phyloP scores from a whole-genome alignment of 2,113 vertebrate genomes.

The Pterophyllum scalare region DNA sequence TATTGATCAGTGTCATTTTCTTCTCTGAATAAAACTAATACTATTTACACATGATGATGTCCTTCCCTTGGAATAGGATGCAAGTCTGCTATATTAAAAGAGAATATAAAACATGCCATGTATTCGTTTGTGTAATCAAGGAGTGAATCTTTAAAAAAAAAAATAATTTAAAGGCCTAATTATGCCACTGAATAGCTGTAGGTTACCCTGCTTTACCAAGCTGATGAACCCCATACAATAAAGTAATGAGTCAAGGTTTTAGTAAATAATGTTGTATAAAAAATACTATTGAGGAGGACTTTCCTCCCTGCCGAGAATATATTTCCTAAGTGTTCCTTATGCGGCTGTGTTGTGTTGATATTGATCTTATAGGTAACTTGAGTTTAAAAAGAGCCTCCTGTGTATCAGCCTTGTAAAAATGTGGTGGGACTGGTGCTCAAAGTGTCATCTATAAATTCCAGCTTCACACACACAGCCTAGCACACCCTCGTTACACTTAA shows the following conservation, averaged over 20 bases:
- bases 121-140: not conserved
- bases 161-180: not conserved
- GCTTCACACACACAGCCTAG: not conserved
- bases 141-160: not conserved
- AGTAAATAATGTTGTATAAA: not conserved
- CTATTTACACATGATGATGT: not conserved
- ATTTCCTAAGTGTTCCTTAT: not conserved
- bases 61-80: not conserved
- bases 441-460: slow-evolving; percentile 3
- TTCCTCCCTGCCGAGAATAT: not conserved
- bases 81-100: not conserved
- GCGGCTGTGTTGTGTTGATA: not conserved
- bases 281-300: not conserved
- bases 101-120: not conserved
- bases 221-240: not conserved
- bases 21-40: not conserved
- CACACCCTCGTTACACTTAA: slow-evolving; percentile 9
- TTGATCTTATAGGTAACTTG: not conserved
- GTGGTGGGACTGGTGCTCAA: not conserved
- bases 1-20: not conserved
- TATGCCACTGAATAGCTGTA: not conserved
- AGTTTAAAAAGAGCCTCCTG: not conserved
- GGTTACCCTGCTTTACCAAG: slow-evolving; percentile 2
- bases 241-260: not conserved
- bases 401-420: not conserved